A percentile compares a stretch with the other conserved stretches of the same genome.
phyloP scores from a whole-genome alignment of 2,113 vertebrate species.

The Prunella fulvescens region DNA sequence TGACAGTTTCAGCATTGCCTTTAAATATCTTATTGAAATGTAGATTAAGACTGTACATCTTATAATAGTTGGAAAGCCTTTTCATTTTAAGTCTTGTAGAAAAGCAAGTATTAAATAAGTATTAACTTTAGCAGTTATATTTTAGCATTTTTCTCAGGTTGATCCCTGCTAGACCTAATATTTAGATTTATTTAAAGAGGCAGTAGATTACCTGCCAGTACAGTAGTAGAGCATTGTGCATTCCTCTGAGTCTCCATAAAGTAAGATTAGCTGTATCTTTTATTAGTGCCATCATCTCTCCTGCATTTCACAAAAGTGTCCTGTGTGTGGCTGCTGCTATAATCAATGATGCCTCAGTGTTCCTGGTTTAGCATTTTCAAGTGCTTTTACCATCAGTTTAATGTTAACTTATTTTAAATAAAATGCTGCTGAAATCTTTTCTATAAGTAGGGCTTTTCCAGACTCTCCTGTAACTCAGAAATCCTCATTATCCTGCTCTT shows the following conservation, averaged over 20 bases:
- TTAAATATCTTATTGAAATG: constrained; percentile 74
- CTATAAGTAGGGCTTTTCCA: neutral
- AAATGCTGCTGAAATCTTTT: neutral
- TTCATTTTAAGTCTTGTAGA: constrained; percentile 65
- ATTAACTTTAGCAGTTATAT: constrained; percentile 57
- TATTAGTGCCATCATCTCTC: neutral
- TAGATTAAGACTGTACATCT: constrained; percentile 65
- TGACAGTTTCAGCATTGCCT: constrained; percentile 65
- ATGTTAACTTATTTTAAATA: neutral
- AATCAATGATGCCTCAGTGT: neutral
- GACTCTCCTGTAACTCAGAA: neutral
- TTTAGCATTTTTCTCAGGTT: constrained; percentile 63
- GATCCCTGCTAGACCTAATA: constrained; percentile 50
- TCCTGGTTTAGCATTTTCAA: neutral
- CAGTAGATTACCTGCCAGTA: constrained; percentile 51
- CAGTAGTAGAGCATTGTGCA: neutral
- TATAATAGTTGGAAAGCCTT: constrained; percentile 63
- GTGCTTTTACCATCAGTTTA: neutral
- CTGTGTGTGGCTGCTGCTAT: rapidly evolving
- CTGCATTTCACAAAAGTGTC: neutral
- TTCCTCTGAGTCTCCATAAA: constrained; percentile 9
- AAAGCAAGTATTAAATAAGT: constrained; percentile 63
- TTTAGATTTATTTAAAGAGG: constrained; percentile 64
- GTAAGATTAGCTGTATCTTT: constrained; percentile 16
- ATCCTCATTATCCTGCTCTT: neutral